Evolutionary conservation across 1,140 invertebrate species (phyloP).

Genomic region (Megathymus violae): DNA sequence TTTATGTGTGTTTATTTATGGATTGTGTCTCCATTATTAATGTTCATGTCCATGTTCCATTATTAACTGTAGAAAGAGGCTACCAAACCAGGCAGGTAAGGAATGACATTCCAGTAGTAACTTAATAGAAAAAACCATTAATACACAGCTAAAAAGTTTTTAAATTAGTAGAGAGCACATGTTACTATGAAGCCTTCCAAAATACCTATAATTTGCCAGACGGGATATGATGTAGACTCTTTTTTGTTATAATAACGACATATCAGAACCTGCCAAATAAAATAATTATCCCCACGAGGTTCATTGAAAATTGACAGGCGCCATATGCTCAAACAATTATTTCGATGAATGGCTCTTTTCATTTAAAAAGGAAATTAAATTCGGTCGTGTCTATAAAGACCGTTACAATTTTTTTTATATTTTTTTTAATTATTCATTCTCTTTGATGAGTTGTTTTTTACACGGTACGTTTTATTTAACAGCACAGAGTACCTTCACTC

Average conservation of each 20-base stretch:
- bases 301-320: conserved; percentile 40
- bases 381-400: conserved; percentile 47
- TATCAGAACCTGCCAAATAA: conserved; percentile 37
- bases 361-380: conserved; percentile 63
- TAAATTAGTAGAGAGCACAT: no score
- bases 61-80: no score
- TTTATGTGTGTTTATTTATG: no score
- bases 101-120: no score
- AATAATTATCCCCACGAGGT: conserved; percentile 43
- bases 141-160: no score
- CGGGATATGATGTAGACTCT: not conserved
- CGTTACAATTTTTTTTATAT: conserved; percentile 50
- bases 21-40: no score
- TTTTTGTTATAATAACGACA: conserved; percentile 12
- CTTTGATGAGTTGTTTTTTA: conserved; percentile 45
- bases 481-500: conserved; percentile 37
- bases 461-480: conserved; percentile 53
- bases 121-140: no score
- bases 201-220: not conserved
- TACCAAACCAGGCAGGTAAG: no score
- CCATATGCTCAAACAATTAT: conserved; percentile 65
- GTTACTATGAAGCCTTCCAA: conserved; percentile 8
- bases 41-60: no score
- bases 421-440: conserved; percentile 41
- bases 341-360: conserved; percentile 50